Evolutionary conservation across 2,797 vertebrate genomes (phyloP).

Genomic region (Euthynnus affinis): DNA sequence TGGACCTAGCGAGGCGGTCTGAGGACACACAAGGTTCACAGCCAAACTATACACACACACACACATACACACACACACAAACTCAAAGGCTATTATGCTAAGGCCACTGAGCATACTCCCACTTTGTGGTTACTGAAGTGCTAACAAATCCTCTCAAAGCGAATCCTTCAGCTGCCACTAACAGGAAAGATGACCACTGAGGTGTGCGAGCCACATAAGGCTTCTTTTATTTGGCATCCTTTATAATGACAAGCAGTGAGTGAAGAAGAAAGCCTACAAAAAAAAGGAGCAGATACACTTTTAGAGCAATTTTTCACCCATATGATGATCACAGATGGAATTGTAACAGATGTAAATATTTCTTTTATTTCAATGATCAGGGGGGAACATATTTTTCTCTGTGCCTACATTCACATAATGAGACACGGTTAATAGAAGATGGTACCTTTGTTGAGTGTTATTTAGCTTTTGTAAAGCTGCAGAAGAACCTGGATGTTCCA

Average conservation of each 20-base stretch:
- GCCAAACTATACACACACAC: constrained; percentile 34
- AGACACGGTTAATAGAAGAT: not conserved
- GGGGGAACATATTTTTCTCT: too few relatives aligned
- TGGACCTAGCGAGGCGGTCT: not conserved
- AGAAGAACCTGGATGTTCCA: not conserved
- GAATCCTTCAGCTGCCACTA: constrained; percentile 31
- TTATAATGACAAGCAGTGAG: not conserved
- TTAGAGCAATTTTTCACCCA: not conserved
- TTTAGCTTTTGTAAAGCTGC: not conserved
- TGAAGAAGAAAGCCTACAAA: not conserved
- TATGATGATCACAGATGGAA: not conserved
- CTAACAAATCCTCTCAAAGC: constrained; percentile 41
- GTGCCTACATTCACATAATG: not conserved
- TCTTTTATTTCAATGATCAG: too few relatives aligned
- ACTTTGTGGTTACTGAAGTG: constrained; percentile 43
- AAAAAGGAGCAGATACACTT: not conserved
- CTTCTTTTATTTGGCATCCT: constrained; percentile 17
- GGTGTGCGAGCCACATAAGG: constrained; percentile 23
- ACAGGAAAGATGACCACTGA: constrained; percentile 42
- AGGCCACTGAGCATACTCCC: constrained; percentile 44
- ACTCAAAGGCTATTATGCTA: constrained; percentile 42
- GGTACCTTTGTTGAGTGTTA: not conserved
- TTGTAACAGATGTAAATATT: not conserved
- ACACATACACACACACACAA: too few relatives aligned
- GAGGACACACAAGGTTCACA: constrained; percentile 32